These are phyloP conservation scores for Drosophila lowei DNA, from an alignment of 1,140 invertebrate species.

Conservation along the genomic window DNA sequence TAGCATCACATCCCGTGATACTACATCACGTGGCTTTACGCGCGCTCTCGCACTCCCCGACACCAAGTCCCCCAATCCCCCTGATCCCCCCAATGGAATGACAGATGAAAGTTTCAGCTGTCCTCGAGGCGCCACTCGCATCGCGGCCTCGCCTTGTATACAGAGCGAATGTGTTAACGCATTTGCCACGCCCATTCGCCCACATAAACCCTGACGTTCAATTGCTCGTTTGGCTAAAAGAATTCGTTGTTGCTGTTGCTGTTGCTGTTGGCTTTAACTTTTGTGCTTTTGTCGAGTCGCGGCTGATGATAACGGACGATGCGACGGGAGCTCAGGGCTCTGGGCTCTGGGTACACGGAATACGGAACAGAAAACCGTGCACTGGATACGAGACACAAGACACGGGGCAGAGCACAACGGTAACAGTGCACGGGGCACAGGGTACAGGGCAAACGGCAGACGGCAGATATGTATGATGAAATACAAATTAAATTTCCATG, in stretches of 20 bases:
- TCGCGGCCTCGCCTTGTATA: conserved; percentile 1
- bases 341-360: conserved; percentile 4
- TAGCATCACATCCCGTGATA: no score
- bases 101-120: neutral
- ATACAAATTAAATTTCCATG: conserved; percentile 79
- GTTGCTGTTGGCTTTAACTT: conserved; percentile 55
- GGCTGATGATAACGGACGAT: neutral
- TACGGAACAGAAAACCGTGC: neutral
- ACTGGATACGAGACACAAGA: neutral
- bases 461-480: conserved; percentile 70
- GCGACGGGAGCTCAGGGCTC: neutral
- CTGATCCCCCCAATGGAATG: no score
- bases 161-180: conserved; percentile 39
- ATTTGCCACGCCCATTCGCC: conserved; percentile 43
- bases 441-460: conserved; percentile 49
- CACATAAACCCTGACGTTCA: conserved; percentile 40
- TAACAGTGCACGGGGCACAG: neutral
- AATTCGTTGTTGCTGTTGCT: conserved; percentile 22
- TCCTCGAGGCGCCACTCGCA: conserved; percentile 1
- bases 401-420: conserved; percentile 1
- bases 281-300: conserved; percentile 43
- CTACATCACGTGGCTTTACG: no score
- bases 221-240: conserved; percentile 65
- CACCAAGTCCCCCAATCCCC: no score
- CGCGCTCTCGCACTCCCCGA: no score